Percentiles rank a stretch among this genome's conserved stretches.
Conservation (phyloP, 2,113 vertebrate genomes). For the Lamprologus tigripictilis region DNA sequence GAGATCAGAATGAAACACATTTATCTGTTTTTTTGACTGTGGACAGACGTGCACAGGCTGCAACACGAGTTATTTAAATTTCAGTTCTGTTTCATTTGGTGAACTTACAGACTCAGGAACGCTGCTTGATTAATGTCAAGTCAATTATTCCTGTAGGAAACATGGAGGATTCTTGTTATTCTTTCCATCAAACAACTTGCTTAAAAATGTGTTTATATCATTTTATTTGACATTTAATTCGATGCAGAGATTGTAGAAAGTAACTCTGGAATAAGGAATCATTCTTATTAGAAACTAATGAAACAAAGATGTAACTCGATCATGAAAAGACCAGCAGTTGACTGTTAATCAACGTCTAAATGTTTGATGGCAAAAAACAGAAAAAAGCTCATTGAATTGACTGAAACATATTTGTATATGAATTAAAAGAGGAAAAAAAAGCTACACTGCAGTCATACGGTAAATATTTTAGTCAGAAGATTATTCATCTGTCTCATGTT, state of each 20-base stretch:
- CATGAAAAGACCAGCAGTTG: not conserved
- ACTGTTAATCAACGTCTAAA: not conserved
- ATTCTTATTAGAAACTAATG: not conserved
- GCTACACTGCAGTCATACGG: not conserved
- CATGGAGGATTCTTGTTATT: not conserved
- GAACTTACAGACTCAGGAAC: not conserved
- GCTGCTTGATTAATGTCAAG: not conserved
- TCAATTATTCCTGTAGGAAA: not conserved
- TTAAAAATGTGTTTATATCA: not conserved
- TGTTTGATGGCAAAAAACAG: not conserved
- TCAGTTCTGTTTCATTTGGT: not conserved
- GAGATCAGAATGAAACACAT: not conserved
- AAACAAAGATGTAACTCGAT: not conserved
- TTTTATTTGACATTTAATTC: not conserved
- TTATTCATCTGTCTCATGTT: not conserved
- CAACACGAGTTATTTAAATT: not conserved
- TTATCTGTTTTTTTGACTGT: not conserved
- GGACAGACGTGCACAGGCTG: not conserved
- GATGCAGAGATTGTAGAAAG: not conserved
- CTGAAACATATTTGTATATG: rapidly evolving
- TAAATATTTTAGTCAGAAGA: not conserved
- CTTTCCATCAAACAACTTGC: rapidly evolving
- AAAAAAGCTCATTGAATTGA: not conserved
- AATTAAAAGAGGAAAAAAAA: rapidly evolving
- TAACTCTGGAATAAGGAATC: not conserved